Conservation (phyloP, 1,140 invertebrate species). For the Melitaea cinxia region DNA sequence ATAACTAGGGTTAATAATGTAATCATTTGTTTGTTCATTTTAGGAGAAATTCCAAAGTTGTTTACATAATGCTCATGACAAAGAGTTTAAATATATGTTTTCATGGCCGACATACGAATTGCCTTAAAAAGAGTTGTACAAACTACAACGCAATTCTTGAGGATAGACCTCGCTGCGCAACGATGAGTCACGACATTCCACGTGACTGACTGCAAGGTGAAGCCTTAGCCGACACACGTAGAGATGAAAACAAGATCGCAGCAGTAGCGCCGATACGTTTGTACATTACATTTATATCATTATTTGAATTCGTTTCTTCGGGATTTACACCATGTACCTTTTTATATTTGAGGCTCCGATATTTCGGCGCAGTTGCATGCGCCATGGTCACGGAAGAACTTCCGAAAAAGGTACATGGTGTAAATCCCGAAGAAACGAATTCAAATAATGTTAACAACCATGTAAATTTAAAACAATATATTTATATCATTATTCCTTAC, state of each 20-base stretch:
- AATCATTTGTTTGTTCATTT: too few relatives aligned
- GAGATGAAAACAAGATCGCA: not conserved
- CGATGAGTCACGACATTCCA: constrained; percentile 57
- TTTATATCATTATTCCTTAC: too few relatives aligned
- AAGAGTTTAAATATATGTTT: not conserved
- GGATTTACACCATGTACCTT: too few relatives aligned
- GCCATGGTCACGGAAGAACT: too few relatives aligned
- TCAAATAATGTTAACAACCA: too few relatives aligned
- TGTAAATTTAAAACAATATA: too few relatives aligned
- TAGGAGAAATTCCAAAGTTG: too few relatives aligned
- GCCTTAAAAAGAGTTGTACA: constrained; percentile 16
- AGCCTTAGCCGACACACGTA: constrained; percentile 25
- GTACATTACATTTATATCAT: not conserved
- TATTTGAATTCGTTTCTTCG: not conserved
- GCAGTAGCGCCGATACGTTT: constrained; percentile 2
- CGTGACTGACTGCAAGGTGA: constrained; percentile 65
- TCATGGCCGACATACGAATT: not conserved
- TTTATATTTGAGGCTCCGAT: too few relatives aligned
- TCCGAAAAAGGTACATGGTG: too few relatives aligned
- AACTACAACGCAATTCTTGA: constrained; percentile 21
- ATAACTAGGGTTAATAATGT: too few relatives aligned
- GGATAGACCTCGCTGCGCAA: constrained; percentile 29
- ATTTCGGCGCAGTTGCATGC: too few relatives aligned
- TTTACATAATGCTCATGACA: not conserved
- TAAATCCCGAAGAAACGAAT: too few relatives aligned